A percentile compares a stretch with the other conserved stretches of the same genome.
Evolutionary conservation across 2,888 invertebrate species (phyloP).

Genomic region (Diogma glabrata): DNA sequence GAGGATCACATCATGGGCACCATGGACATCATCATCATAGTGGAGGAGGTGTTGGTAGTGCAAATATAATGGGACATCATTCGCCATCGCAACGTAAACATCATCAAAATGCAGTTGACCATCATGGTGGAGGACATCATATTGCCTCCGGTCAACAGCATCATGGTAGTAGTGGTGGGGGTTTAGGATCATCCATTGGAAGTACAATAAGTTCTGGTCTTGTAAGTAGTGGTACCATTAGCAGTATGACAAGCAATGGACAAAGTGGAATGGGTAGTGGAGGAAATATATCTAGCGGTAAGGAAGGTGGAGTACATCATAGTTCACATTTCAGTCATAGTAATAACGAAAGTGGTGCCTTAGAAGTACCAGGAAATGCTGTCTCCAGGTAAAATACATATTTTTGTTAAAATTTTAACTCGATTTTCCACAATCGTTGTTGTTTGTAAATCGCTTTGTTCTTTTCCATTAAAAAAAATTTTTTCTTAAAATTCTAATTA

Average conservation of each 20-base stretch:
- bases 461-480: too few relatives aligned
- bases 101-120: slow-evolving; percentile 39
- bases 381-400: slow-evolving; percentile 27
- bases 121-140: slow-evolving; percentile 35
- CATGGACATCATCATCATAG: slow-evolving; percentile 24
- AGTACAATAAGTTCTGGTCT: slow-evolving; percentile 31
- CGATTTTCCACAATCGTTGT: too few relatives aligned
- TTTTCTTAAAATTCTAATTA: too few relatives aligned
- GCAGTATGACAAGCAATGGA: neutral
- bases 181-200: slow-evolving; percentile 25
- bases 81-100: neutral
- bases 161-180: slow-evolving; percentile 13
- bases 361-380: slow-evolving; percentile 31
- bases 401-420: neutral
- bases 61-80: neutral
- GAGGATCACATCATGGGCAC: slow-evolving; percentile 30
- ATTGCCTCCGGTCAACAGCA: slow-evolving; percentile 26
- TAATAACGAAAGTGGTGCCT: slow-evolving; percentile 27
- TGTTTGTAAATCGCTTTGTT: too few relatives aligned
- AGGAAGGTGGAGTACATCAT: slow-evolving; percentile 16
- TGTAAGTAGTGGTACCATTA: slow-evolving; percentile 30
- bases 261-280: slow-evolving; percentile 10
- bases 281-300: neutral
- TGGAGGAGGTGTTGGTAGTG: slow-evolving; percentile 13
- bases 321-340: slow-evolving; percentile 17